Conservation (phyloP, 2,113 vertebrate species). For the Xenus cinereus region DNA sequence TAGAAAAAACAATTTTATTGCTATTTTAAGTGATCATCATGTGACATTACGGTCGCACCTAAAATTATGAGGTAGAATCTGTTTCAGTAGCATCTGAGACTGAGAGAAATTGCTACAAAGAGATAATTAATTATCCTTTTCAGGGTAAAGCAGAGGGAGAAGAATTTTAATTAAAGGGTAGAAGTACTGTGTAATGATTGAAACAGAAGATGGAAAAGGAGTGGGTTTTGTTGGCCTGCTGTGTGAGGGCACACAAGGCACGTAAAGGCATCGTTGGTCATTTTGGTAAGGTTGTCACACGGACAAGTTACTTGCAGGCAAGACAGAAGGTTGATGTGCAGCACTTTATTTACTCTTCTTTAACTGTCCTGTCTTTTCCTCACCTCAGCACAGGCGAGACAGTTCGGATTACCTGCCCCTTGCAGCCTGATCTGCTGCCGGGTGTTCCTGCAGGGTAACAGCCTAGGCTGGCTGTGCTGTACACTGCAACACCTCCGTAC, state of each 20-base stretch:
- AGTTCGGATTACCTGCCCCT: not conserved
- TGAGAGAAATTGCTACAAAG: not conserved
- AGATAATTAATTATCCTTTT: not conserved
- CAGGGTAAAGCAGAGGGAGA: not conserved
- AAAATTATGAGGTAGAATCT: not conserved
- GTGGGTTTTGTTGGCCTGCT: not conserved
- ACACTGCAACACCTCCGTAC: not conserved
- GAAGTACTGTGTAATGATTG: not conserved
- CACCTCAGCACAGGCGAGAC: fast-evolving
- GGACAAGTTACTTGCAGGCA: not conserved
- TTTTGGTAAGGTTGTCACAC: not conserved
- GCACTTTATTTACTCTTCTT: not conserved
- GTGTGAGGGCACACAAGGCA: not conserved
- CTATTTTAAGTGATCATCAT: not conserved
- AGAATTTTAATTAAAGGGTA: not conserved
- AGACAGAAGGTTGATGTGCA: not conserved
- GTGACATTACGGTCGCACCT: not conserved
- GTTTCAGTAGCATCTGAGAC: not conserved
- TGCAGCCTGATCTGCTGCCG: not conserved
- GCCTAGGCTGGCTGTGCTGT: not conserved
- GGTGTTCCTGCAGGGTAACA: not conserved
- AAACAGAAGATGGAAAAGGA: not conserved
- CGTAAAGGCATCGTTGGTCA: not conserved
- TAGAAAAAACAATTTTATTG: not conserved
- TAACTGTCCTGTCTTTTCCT: not conserved